Evolutionary conservation across 2,888 invertebrate species (phyloP), one percentile per base, ranked within the genome.

Genomic region (Eudemis profundana): DNA sequence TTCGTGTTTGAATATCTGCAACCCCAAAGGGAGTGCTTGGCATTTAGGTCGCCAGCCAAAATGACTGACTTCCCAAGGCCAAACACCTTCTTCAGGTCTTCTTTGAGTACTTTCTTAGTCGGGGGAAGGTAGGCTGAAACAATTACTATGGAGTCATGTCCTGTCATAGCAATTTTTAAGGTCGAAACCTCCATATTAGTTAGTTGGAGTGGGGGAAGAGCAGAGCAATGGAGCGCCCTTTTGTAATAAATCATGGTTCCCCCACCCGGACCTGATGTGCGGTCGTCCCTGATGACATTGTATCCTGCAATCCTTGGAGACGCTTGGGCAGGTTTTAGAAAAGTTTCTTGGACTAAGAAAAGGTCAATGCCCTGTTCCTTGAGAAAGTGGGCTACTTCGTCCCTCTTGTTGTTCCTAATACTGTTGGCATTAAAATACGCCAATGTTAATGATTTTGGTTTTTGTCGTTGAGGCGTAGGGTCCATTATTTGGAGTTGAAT

Each of bases 221-320:
- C 42, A 0, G 15, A 27, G 10, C 15, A 12, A 10, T 42, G 54
- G 1, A 56, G 42, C 1, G 54, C 23, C 4, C 23, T 40, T 7
- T 61, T 67, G n/a, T 49, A 69, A 8, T 69, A 69, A 7, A 69
- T 61, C 1, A 67, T 40, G 7, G 62, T 69, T 4, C 69, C 67
- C 1, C 69, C 69, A 1, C 14, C n/a, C n/a, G n/a, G n/a, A n/a
- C n/a, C n/a, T n/a, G n/a, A n/a, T n/a, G n/a, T n/a, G n/a, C n/a
- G n/a, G n/a, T n/a, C n/a, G n/a, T n/a, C n/a, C n/a, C n/a, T n/a
- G n/a, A n/a, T n/a, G n/a, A n/a, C n/a, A n/a, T n/a, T n/a, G n/a
- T n/a, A n/a, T n/a, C n/a, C n/a, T n/a, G n/a, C n/a, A n/a, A n/a
- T n/a, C n/a, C n/a, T n/a, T n/a, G n/a, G n/a, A n/a, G n/a, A n/a